phyloP scores from a whole-genome alignment of 2,113 vertebrate genomes.

The Isurus oxyrinchus region DNA sequence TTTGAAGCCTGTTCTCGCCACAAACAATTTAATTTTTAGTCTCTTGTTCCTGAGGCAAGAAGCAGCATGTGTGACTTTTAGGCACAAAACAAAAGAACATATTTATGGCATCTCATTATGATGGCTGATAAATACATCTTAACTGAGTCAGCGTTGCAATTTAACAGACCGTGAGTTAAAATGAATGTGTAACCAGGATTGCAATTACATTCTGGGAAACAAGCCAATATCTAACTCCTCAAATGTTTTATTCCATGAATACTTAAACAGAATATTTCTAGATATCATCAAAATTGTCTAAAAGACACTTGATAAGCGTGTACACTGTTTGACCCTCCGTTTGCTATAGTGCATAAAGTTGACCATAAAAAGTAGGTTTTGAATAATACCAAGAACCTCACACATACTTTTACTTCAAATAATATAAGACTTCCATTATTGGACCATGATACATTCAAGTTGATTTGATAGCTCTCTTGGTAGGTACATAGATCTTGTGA shows the following conservation, averaged over 20 bases:
- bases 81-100: not conserved
- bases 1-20: not conserved
- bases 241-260: constrained; percentile 27
- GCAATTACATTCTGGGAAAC: constrained; percentile 32
- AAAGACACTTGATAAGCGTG: not conserved
- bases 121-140: constrained; percentile 28
- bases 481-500: not conserved
- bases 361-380: not conserved
- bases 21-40: not conserved
- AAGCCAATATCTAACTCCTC: not conserved
- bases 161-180: constrained; percentile 13
- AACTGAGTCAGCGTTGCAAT: constrained; percentile 13
- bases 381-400: not conserved
- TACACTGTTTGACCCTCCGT: not conserved
- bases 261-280: constrained; percentile 19
- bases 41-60: not conserved
- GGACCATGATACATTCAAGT: not conserved
- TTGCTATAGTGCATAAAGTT: not conserved
- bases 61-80: not conserved
- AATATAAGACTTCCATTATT: not conserved
- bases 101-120: constrained; percentile 24
- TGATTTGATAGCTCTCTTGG: not conserved
- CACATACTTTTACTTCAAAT: not conserved
- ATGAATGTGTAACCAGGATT: constrained; percentile 34
- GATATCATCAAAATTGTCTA: constrained; percentile 19